Evolutionary conservation across 2,797 vertebrate species (phyloP).

Genomic region (Malacoctenus gilli): DNA sequence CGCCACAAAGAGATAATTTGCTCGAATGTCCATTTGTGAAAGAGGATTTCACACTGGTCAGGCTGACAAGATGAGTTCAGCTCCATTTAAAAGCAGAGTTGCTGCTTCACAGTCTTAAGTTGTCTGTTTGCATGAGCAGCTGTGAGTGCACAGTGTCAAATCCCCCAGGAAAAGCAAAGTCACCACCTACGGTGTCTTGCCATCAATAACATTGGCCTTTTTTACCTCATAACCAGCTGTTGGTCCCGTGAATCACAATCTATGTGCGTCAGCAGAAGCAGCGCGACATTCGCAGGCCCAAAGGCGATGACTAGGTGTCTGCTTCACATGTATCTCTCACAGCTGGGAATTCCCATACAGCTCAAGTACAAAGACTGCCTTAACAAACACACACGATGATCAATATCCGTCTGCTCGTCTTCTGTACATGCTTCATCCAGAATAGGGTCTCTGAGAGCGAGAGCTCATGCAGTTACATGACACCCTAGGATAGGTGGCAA

Average conservation of each 20-base stretch:
- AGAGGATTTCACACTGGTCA: constrained; percentile 24
- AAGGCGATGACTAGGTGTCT: too few species aligned
- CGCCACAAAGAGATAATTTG: constrained; percentile 9
- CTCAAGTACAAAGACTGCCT: too few species aligned
- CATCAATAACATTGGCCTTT: constrained; percentile 21
- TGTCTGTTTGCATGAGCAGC: constrained; percentile 16
- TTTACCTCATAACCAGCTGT: constrained; percentile 17
- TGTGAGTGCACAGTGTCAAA: constrained; percentile 40
- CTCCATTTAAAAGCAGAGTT: constrained; percentile 1
- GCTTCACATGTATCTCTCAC: too few species aligned
- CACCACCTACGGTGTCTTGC: constrained; percentile 23
- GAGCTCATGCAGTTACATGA: too few species aligned
- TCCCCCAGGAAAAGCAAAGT: constrained; percentile 25
- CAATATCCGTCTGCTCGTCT: too few species aligned
- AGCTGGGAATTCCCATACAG: too few species aligned
- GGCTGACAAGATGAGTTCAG: constrained; percentile 22
- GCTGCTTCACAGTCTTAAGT: constrained; percentile 3
- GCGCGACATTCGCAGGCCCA: too few species aligned
- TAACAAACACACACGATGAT: too few species aligned
- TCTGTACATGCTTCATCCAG: too few species aligned
- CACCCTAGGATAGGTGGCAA: too few species aligned
- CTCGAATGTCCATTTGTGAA: constrained; percentile 5
- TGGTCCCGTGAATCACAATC: constrained; percentile 11
- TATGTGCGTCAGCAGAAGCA: constrained; percentile 29
- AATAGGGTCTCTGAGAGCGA: too few species aligned